Evolutionary conservation across 2,888 invertebrate genomes (phyloP), one percentile per base, ranked within the genome.

Genomic region (Cantharis nigra): DNA sequence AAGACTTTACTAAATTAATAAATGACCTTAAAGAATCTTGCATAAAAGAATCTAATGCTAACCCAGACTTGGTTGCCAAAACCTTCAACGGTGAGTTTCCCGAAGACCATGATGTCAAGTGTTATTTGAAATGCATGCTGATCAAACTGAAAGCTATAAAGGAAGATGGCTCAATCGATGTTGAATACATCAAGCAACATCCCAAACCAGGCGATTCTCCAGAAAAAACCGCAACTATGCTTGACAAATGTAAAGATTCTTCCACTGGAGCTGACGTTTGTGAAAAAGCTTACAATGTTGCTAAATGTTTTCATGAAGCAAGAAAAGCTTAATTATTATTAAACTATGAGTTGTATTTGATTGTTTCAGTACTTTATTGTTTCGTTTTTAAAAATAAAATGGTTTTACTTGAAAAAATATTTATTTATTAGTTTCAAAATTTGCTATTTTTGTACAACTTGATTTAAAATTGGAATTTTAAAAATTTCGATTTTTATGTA

Each of bases 91-190:
- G 23, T 14, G 49, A 49, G 7, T 49, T 49, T 49, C 23, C 65
- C 3, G 65, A 18, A 1, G 65, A 67, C 11, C 88, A 88, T 13
- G 84, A 80, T 0, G 78, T 90, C 1, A 90, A 90, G 80, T 90
- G 90, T 76, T 91, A 90, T 80, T 86, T 87, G 0, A 85, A 89
- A 2, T 91, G 91, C 82, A 89, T 90, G 85, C 89, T 90, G 83
- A 82, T 88, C 75, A 90, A 90, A 78, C 86, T 89, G 0, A 90
- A 88, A 0, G 89, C 89, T 76, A 80, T 90, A 14, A 89, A 89
- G 23, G 83, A 87, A 0, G 70, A 18, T 9, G 77, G 71, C 0
- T 70, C 71, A 3, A 13, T 80, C 2, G 28, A 71, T 9, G 23
- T 28, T 0, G 89, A 89, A 13, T 85, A 83, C 1, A 88, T 89